These are phyloP conservation scores for Apostichopus parvimensis DNA, from an alignment of 35 echinoderm and acorn worm genomes.

Conservation along the genomic window DNA sequence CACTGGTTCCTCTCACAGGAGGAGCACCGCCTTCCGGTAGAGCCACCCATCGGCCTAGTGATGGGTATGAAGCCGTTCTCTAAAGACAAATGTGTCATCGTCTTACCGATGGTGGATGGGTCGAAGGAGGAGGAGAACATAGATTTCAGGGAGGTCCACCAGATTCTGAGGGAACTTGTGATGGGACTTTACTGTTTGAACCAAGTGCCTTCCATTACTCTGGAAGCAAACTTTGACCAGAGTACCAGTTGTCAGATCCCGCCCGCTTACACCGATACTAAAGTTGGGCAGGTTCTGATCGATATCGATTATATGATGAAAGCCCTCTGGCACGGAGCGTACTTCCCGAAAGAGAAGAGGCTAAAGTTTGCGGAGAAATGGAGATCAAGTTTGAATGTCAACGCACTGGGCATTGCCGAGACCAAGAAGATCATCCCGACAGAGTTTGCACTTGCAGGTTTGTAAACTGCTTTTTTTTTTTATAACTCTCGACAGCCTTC, in stretches of 20 bases:
- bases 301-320: conserved; percentile 98
- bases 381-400: conserved; percentile 94
- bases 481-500: too few species aligned
- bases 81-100: conserved; percentile 83
- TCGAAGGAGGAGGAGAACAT: conserved; percentile 36
- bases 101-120: conserved; percentile 65
- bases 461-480: neutral
- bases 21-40: conserved; percentile 81
- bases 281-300: conserved; percentile 81
- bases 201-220: conserved; percentile 72
- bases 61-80: conserved; percentile 75
- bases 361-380: conserved; percentile 91
- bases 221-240: conserved; percentile 87
- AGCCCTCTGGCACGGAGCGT: conserved; percentile 88
- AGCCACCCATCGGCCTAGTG: conserved; percentile 80
- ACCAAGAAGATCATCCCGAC: conserved; percentile 88
- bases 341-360: conserved; percentile 91
- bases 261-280: conserved; percentile 86
- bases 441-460: conserved; percentile 91
- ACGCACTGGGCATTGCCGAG: conserved; percentile 73
- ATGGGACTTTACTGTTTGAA: conserved; percentile 91
- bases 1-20: conserved; percentile 96
- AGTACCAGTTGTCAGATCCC: conserved; percentile 84
- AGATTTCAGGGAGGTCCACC: conserved; percentile 91
- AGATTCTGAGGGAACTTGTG: conserved; percentile 88